Evolutionary conservation across 2,888 invertebrate species (phyloP), one percentile per base, ranked within the genome.

Genomic region (Yponomeuta evonymella): DNA sequence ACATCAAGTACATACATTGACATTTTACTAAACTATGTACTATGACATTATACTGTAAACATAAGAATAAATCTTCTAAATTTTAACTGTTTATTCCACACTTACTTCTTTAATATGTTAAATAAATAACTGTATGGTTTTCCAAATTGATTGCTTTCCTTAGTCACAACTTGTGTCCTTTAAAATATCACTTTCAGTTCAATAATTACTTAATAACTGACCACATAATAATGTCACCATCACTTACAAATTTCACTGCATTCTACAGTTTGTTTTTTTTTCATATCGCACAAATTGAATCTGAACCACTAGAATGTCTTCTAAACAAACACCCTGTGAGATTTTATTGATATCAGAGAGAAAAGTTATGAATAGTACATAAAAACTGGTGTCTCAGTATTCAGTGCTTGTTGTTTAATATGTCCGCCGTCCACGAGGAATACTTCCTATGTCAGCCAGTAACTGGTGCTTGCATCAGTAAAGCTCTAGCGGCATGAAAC

Each of bases 401-500:
- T 58, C 51, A 58, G 51, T 58, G 51, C 4, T 15, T 58, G 51
- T 15, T 58, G 51, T 58, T 58, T 58, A 15, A 58, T 58, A 15
- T 15, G 3, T 43, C 43, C 43, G 43, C 51, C 51, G 15, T 58
- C 51, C 51, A 15, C 15, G 15, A 58, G 51, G 51, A 58, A 58
- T 12, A 58, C 15, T 15, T 58, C 15, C 15, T 58, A 15, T 15
- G 51, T 58, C 51, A 58, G 51, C 51, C 51, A 58, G 15, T 58
- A 15, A 58, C 51, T 58, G 51, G 51, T 15, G 51, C 90, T 79
- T 93, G 92, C 84, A 93, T 83, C 51, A 94, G 82, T 71, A 94
- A 79, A 67, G 92, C 84, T 74, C 93, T 90, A 2, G 93, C 94
- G 74, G 94, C 93, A 75, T 93, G 91, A 77, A 93, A 94, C 70